A percentile compares a stretch with the other conserved stretches of the same genome.
Conservation (phyloP, 2,113 vertebrate species). For the Trogon surrucura region DNA sequence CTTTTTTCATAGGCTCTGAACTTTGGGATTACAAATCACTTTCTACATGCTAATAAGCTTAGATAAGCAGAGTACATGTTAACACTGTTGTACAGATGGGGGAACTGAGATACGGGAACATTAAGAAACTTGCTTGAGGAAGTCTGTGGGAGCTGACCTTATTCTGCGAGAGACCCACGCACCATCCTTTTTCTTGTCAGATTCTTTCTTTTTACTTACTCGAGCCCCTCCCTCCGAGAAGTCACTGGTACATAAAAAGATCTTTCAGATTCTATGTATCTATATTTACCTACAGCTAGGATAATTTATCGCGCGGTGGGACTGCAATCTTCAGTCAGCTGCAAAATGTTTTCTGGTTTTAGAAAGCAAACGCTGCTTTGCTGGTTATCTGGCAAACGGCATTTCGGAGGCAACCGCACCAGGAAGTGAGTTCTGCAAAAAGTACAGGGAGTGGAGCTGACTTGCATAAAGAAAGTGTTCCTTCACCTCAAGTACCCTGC, state of each 20-base stretch:
- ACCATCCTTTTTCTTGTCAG: constrained; percentile 62
- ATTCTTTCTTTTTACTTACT: constrained; percentile 17
- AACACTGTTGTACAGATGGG: constrained; percentile 62
- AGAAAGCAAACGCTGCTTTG: constrained; percentile 42
- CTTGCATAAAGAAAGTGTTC: constrained; percentile 62
- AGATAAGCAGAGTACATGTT: constrained; percentile 44
- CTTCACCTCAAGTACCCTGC: constrained; percentile 40
- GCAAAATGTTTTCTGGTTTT: constrained; percentile 50
- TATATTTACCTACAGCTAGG: constrained; percentile 55
- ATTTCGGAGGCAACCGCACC: constrained; percentile 25
- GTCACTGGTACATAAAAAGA: not conserved
- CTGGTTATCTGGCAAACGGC: constrained; percentile 54
- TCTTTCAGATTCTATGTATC: constrained; percentile 42
- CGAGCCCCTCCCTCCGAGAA: constrained; percentile 12
- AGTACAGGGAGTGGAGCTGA: constrained; percentile 63
- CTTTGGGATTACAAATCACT: constrained; percentile 26
- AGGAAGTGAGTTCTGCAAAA: constrained; percentile 65
- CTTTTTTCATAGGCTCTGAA: constrained; percentile 10
- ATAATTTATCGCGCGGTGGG: not conserved
- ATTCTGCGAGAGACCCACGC: constrained; percentile 53
- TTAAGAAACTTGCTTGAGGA: constrained; percentile 59
- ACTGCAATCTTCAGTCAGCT: constrained; percentile 49
- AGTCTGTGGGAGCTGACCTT: constrained; percentile 65
- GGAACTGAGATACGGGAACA: not conserved
- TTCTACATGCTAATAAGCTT: constrained; percentile 41